Base-by-base conservation (phyloP, 2,888 invertebrate genomes). In the Gastracanthus pulcherrimus region DNA sequence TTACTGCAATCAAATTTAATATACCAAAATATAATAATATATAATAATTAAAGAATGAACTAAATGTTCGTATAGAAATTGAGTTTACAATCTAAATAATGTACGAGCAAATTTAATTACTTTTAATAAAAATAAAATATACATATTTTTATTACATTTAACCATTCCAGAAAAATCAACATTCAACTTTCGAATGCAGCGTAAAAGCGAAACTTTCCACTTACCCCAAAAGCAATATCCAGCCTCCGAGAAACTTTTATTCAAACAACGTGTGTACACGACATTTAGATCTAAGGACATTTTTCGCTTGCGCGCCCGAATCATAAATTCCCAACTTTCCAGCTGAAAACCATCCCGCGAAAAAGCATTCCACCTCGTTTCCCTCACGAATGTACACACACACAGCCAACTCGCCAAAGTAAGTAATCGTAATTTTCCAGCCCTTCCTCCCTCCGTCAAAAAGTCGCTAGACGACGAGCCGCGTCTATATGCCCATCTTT, bases 261-360 rank as follows among this genome's bases (percentile, higher is more conserved):
- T 6, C 31, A 48, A 23, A 62, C 76, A 51, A 45, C 31, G 31
- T 51, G n/a, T n/a, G 45, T 38, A 29, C 62, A 51, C n/a, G 77
- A 69, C 70, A 71, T 77, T 77, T 77, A 77, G 36, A 71, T 48
- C 48, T 38, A 29, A 64, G 45, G 62, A 70, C 77, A 51, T 71
- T 77, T n/a, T n/a, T 77, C 62, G 45, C 69, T 69, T 60, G 16
- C 36, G 60, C 19, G 38, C n/a, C n/a, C 26, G n/a, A 31, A 34
- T 48, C 79, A 74, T 48, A 48, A 58, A 74, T 55, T 74, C 26
- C 7, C 23, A 74, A 67, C 48, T 79, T 74, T 55, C 64, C 26
- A 36, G 41, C n/a, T n/a, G n/a, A n/a, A 69, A 64, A 19, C 64
- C n/a, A 36, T 38, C 34, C 7, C 51, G 70, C 51, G 23, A 55